Evolutionary conservation across 1,140 invertebrate genomes (phyloP).

Genomic region (Euborellia annulipes): DNA sequence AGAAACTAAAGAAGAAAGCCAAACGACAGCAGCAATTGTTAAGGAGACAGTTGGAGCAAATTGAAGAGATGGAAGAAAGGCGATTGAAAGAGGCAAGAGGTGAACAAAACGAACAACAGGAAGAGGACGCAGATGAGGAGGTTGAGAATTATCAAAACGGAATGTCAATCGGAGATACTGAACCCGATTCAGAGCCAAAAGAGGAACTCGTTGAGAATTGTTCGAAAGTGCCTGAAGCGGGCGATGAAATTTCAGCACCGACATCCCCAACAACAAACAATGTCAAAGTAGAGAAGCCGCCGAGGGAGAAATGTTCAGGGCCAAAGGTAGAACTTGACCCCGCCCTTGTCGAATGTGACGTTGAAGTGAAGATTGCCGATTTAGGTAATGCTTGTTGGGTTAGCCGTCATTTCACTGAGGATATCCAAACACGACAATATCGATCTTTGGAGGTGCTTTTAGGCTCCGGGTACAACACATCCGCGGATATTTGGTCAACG

Average conservation of each 20-base stretch:
- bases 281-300: slow-evolving; percentile 13
- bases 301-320: slow-evolving; percentile 20
- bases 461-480: slow-evolving; percentile 83
- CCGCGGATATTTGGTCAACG: slow-evolving; percentile 97
- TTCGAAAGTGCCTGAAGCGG: too few species aligned
- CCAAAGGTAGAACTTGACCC: slow-evolving; percentile 38
- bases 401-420: slow-evolving; percentile 88
- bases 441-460: slow-evolving; percentile 89
- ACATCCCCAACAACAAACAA: slow-evolving; percentile 4
- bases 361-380: slow-evolving; percentile 92
- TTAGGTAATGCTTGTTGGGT: slow-evolving; percentile 99
- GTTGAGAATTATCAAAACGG: slow-evolving; percentile 9
- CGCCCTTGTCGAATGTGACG: slow-evolving; percentile 64
- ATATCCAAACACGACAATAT: slow-evolving; percentile 98
- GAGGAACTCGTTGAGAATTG: not conserved
- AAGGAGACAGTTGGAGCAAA: slow-evolving; percentile 79
- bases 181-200: not conserved
- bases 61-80: slow-evolving; percentile 55
- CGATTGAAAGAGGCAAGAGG: not conserved
- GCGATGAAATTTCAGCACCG: too few species aligned
- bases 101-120: not conserved
- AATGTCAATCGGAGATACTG: not conserved
- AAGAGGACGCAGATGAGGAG: slow-evolving; percentile 6
- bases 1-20: slow-evolving; percentile 92
- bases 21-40: slow-evolving; percentile 85